A percentile compares a stretch with the other conserved stretches of the same genome.
Conservation (phyloP, 2,797 vertebrate genomes). For the Neostethus bicornis region DNA sequence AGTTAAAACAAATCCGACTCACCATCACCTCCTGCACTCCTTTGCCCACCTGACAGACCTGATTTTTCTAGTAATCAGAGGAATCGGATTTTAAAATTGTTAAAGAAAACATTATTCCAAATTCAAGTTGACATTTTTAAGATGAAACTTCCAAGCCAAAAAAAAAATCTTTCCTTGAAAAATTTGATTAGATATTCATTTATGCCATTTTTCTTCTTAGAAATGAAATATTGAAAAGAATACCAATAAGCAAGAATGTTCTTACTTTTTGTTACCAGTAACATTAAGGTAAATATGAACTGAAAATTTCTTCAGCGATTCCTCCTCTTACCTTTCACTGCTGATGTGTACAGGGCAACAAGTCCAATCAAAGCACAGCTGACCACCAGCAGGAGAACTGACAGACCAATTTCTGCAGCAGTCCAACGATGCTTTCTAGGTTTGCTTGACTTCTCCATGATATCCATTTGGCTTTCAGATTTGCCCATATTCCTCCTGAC, state of each 20-base stretch:
- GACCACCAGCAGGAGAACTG: constrained; percentile 86
- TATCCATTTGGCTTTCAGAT: constrained; percentile 92
- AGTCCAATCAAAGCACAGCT: constrained; percentile 87
- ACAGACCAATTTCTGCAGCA: constrained; percentile 82
- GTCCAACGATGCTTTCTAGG: constrained; percentile 83
- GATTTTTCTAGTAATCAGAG: constrained; percentile 29
- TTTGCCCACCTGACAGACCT: constrained; percentile 70
- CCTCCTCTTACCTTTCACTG: constrained; percentile 83
- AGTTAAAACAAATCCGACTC: constrained; percentile 31
- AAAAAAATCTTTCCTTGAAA: not conserved
- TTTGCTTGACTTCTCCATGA: constrained; percentile 89
- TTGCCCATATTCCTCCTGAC: constrained; percentile 88
- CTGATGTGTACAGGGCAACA: constrained; percentile 88
- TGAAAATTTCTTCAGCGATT: constrained; percentile 29
- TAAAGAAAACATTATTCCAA: too few relatives aligned
- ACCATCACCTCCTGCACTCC: constrained; percentile 69
- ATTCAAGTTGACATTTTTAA: too few relatives aligned
- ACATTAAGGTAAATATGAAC: constrained; percentile 33
- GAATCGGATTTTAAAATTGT: too few relatives aligned
- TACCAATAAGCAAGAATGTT: too few relatives aligned
- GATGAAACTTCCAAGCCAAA: constrained; percentile 5
- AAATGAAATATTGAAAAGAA: not conserved
- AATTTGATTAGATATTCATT: not conserved
- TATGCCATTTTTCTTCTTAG: not conserved
- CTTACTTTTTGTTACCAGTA: constrained; percentile 17